Percentiles rank a stretch among this genome's conserved stretches.
These are phyloP conservation scores for Neolamprologus multifasciatus DNA, from an alignment of 2,797 vertebrate species.

Conservation along the genomic window DNA sequence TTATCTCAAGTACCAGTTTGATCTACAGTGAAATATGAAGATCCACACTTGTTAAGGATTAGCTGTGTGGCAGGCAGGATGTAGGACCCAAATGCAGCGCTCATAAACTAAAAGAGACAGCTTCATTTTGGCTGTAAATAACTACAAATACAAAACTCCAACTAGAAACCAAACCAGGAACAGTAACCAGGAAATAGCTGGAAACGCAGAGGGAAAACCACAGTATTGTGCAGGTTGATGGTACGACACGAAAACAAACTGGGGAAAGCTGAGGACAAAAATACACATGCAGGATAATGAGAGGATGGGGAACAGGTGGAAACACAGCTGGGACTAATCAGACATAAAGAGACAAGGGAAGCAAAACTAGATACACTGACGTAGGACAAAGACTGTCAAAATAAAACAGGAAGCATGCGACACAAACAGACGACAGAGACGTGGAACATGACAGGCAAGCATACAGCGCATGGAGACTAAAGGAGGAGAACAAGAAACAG, in stretches of 20 bases:
- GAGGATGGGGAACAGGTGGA: not conserved
- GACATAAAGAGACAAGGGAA: not conserved
- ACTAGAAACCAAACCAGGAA: not conserved
- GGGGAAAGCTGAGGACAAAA: not conserved
- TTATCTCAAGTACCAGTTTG: not conserved
- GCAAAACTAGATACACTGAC: not conserved
- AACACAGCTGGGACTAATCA: accelerated
- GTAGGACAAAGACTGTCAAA: not conserved
- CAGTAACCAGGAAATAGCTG: not conserved
- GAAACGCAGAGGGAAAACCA: accelerated
- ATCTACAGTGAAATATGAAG: not conserved
- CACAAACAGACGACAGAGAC: not conserved
- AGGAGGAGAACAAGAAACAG: not conserved
- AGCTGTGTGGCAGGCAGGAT: not conserved
- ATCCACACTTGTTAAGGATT: not conserved
- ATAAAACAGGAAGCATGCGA: not conserved
- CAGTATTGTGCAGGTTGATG: accelerated
- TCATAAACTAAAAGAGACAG: not conserved
- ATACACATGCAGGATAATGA: not conserved
- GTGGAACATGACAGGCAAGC: accelerated
- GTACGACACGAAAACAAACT: accelerated
- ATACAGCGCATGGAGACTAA: not conserved
- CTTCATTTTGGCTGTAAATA: accelerated
- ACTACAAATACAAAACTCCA: not conserved
- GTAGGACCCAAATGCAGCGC: accelerated